Conservation (phyloP, 2,113 vertebrate species). For the Acanthochromis polyacanthus region DNA sequence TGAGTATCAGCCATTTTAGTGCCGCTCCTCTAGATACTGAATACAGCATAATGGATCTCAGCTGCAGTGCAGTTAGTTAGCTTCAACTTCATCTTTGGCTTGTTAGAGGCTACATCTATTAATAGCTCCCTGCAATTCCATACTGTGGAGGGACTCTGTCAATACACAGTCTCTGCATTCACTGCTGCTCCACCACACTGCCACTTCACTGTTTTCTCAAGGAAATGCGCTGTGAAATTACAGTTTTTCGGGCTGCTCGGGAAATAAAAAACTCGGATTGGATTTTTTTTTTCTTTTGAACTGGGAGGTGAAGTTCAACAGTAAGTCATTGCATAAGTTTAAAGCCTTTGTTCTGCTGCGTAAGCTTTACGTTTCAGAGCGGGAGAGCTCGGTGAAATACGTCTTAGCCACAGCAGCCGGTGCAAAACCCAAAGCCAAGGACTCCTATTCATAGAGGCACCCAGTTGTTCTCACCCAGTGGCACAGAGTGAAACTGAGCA, state of each 20-base stretch:
- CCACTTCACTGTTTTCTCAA: constrained; percentile 10
- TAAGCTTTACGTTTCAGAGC: constrained; percentile 44
- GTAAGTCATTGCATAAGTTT: constrained; percentile 42
- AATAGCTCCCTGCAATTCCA: constrained; percentile 78
- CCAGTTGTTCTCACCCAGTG: constrained; percentile 77
- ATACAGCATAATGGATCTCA: constrained; percentile 74
- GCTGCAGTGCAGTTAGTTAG: constrained; percentile 77
- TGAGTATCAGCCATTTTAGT: constrained; percentile 81
- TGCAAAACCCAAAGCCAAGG: constrained; percentile 66
- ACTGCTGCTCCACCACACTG: constrained; percentile 15
- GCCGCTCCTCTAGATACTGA: constrained; percentile 67
- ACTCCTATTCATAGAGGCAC: constrained; percentile 71
- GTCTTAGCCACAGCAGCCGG: constrained; percentile 48
- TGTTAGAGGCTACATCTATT: constrained; percentile 71
- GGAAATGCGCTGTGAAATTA: constrained; percentile 54
- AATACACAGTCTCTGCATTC: constrained; percentile 42
- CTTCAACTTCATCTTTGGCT: constrained; percentile 69
- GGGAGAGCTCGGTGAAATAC: constrained; percentile 37
- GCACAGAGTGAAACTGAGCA: constrained; percentile 64
- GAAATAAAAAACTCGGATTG: constrained; percentile 21
- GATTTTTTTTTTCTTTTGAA: constrained; percentile 30
- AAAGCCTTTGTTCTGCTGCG: constrained; percentile 48
- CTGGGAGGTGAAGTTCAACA: constrained; percentile 27
- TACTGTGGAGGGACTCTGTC: constrained; percentile 60
- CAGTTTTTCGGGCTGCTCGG: background rate